These are phyloP conservation scores for Drosophila neonasuta DNA, from an alignment of 2,888 invertebrate species.

Conservation along the genomic window DNA sequence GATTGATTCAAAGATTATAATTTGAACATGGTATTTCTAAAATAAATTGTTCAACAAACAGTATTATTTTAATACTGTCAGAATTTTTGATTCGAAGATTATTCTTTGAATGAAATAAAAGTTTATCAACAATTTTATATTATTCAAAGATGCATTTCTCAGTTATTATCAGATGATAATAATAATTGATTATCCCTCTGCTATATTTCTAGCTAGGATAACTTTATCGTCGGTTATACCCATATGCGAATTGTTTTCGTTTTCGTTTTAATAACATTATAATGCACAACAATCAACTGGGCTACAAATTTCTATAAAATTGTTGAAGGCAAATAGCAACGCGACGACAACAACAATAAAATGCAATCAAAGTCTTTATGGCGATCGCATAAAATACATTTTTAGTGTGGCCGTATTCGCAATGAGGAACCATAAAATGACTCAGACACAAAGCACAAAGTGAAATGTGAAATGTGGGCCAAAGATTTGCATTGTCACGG, in stretches of 20 bases:
- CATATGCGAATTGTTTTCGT: background rate
- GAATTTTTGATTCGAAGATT: no score
- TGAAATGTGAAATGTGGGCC: slow-evolving; percentile 4
- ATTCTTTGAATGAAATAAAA: no score
- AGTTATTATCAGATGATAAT: no score
- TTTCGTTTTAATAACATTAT: background rate
- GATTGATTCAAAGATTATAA: no score
- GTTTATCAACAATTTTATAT: no score
- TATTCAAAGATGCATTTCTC: no score
- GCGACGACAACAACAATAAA: slow-evolving; percentile 48
- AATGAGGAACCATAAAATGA: slow-evolving; percentile 6
- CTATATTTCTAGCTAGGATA: background rate
- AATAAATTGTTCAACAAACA: no score
- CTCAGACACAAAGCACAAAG: slow-evolving; percentile 4
- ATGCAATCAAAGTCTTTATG: slow-evolving; percentile 45
- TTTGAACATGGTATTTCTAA: no score
- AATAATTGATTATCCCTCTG: no score
- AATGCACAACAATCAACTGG: slow-evolving; percentile 3
- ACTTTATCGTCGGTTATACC: background rate
- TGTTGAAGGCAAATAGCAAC: slow-evolving; percentile 3
- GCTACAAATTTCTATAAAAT: slow-evolving; percentile 3
- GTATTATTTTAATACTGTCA: no score
- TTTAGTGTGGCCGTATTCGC: slow-evolving; percentile 33
- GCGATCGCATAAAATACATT: slow-evolving; percentile 22
- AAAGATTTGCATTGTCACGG: background rate